Base-by-base conservation (phyloP, 1,140 invertebrate species). In the Atta cephalotes region DNA sequence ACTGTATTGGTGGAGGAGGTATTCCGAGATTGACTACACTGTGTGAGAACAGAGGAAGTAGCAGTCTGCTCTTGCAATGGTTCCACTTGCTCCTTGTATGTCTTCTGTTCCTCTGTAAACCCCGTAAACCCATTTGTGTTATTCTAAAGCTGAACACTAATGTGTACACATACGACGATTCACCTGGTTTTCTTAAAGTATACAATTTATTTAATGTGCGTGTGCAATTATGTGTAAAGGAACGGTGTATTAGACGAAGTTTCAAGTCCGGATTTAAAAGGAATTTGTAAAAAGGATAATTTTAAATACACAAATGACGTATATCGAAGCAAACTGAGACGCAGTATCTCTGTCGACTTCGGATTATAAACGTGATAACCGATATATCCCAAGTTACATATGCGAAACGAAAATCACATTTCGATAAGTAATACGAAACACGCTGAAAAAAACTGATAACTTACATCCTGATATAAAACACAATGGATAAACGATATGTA, bases 41-140 rank as follows among this genome's bases (percentile, higher is more conserved):
- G 93, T 91, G 93, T 93, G 89, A 93, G 91, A 91, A 93, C 91
- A 92, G 92, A 94, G 89, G 92, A 92, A 91, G 92, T 93, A 91
- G 89, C 87, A 89, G 91, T 94, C 92, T 94, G 94, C 82, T 95
- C 93, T 90, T 91, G 92, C 89, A 93, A 88, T 58, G 92, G 89
- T 88, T 94, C 94, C 94, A 93, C 91, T 87, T 94, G 94, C 88
- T 95, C 94, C 93, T 95, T 92, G 91, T 92, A 89, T 87, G 89
- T 92, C 90, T 87, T 94, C 89, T 93, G 93, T 93, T 95, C 94
- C 89, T 95, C 95, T 95, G 94, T 91, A 95, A 95, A 95, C 89
- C 93, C 93, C 93, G 92, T 90, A 95, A 84, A 95, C 94, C 94
- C 94, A 94, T 88, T 86, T 93, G 92, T 94, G 90, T 94, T 94